Conservation (phyloP, 2,888 invertebrate species). For the Chymomyza fuscimana region DNA sequence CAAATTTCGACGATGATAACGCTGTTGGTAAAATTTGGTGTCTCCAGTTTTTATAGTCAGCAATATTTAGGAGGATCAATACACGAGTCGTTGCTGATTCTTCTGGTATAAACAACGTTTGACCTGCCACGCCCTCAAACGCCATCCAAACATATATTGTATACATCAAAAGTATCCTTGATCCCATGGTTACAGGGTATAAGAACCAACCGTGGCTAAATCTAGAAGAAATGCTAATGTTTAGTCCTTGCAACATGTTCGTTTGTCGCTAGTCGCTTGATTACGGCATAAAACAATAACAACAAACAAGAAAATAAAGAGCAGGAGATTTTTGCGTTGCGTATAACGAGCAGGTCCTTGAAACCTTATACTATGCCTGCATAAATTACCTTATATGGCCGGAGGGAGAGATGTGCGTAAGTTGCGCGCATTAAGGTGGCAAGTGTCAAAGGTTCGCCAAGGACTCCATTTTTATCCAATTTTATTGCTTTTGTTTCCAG, state of each 20-base stretch:
- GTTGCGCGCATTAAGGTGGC: not conserved
- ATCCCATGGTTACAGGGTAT: constrained; percentile 39
- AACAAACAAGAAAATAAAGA: constrained; percentile 17
- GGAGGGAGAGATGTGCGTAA: not conserved
- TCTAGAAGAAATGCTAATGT: constrained; percentile 56
- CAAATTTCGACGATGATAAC: too few species aligned
- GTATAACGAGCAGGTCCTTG: constrained; percentile 73
- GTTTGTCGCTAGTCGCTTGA: constrained; percentile 10
- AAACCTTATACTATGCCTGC: constrained; percentile 71
- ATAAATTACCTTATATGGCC: constrained; percentile 53
- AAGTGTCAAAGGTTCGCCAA: not conserved
- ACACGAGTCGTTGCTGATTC: too few species aligned
- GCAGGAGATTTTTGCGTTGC: constrained; percentile 48
- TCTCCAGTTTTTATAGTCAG: too few species aligned
- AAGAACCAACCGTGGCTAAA: constrained; percentile 44
- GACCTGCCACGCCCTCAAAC: too few species aligned
- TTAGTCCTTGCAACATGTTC: constrained; percentile 9
- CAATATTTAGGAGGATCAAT: too few species aligned
- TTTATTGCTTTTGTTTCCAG: not conserved
- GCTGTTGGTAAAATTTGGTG: too few species aligned
- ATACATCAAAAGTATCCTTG: too few species aligned
- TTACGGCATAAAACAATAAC: constrained; percentile 4
- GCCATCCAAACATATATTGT: too few species aligned
- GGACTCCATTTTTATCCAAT: not conserved
- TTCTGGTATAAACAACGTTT: too few species aligned